phyloP scores from a whole-genome alignment of 2,888 invertebrate genomes.

The Onchidella celtica region DNA sequence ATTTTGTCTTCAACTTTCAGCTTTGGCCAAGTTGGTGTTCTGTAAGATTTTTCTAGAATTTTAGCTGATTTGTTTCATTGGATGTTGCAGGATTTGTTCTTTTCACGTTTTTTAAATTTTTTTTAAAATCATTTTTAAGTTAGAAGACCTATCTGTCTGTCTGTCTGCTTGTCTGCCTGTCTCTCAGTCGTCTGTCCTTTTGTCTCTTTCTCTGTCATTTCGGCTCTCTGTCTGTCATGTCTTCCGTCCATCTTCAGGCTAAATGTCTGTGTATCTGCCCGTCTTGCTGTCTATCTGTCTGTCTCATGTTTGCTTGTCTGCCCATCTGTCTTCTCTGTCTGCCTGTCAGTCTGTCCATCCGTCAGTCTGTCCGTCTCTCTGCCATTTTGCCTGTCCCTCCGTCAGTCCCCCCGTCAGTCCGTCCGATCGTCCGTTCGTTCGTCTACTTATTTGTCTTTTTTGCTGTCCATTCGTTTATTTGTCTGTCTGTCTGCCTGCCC shows the following conservation, averaged over 20 bases:
- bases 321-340: background rate
- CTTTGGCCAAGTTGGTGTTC: no score
- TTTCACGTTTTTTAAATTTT: no score
- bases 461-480: no score
- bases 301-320: background rate
- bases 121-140: no score
- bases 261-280: background rate
- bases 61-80: no score
- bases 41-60: no score
- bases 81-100: no score
- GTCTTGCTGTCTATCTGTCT: background rate
- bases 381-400: background rate
- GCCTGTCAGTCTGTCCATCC: background rate
- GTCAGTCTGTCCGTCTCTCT: background rate
- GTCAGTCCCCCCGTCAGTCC: no score
- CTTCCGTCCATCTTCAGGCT: background rate
- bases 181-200: background rate
- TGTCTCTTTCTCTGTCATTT: background rate
- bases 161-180: background rate
- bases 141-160: background rate
- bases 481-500: no score
- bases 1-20: no score
- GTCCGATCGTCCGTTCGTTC: no score
- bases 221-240: background rate
- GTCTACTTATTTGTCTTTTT: no score